Evolutionary conservation across 2,113 vertebrate genomes (phyloP).

Genomic region (Clarias macrocephalus): DNA sequence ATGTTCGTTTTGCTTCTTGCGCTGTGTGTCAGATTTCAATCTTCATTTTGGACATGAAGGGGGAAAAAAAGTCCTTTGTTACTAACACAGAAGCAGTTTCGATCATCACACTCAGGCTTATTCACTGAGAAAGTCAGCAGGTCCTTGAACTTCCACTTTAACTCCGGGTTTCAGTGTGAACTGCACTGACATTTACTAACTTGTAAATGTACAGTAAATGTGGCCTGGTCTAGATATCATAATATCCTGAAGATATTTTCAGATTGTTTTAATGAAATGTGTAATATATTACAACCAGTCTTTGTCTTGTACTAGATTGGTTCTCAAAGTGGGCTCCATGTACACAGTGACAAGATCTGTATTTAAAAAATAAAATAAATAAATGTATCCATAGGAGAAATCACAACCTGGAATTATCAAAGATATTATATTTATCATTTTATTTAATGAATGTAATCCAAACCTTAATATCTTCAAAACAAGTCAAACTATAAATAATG

Average conservation of each 20-base stretch:
- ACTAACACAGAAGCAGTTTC: background rate
- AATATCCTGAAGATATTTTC: background rate
- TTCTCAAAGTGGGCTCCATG: background rate
- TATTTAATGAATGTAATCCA: background rate
- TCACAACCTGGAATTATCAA: background rate
- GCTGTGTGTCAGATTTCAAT: background rate
- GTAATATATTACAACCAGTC: background rate
- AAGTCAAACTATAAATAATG: too few species aligned
- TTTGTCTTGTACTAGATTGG: too few species aligned
- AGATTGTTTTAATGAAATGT: background rate
- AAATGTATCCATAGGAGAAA: background rate
- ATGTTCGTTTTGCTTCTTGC: background rate
- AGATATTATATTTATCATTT: background rate
- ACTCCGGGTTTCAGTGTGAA: background rate
- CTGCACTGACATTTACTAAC: background rate
- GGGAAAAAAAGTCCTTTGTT: conserved; percentile 20
- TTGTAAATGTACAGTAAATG: background rate
- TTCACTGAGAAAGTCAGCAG: background rate
- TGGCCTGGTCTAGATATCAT: background rate
- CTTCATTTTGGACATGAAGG: conserved; percentile 12
- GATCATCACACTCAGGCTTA: background rate
- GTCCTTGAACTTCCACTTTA: conserved; percentile 17
- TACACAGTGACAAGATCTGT: background rate
- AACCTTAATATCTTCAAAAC: background rate
- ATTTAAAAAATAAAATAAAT: background rate